Conservation (phyloP, 2,113 vertebrate genomes). For the Rhinichthys klamathensis region DNA sequence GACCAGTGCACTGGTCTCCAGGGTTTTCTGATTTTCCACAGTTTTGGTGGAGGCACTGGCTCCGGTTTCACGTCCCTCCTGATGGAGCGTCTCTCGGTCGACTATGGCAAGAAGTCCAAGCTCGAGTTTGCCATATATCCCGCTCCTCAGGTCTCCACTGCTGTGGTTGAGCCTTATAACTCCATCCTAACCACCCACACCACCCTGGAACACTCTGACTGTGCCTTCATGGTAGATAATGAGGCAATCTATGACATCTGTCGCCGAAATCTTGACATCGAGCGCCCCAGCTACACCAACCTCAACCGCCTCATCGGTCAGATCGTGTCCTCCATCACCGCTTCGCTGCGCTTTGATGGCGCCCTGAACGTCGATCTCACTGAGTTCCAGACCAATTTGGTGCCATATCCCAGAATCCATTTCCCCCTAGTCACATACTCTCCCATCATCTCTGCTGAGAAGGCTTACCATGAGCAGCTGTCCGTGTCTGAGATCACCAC, state of each 20-base stretch:
- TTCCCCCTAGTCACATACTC: constrained; percentile 86
- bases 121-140: constrained; percentile 87
- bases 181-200: constrained; percentile 90
- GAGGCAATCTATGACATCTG: constrained; percentile 91
- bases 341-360: constrained; percentile 84
- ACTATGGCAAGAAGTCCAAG: constrained; percentile 89
- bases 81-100: constrained; percentile 85
- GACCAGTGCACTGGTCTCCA: constrained; percentile 87
- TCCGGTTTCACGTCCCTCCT: constrained; percentile 88
- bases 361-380: constrained; percentile 86
- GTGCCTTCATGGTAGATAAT: constrained; percentile 90
- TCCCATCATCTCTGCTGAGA: constrained; percentile 85
- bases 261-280: constrained; percentile 82
- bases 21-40: constrained; percentile 89
- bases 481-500: constrained; percentile 84
- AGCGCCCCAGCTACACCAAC: constrained; percentile 83
- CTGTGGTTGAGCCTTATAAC: constrained; percentile 88
- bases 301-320: constrained; percentile 86
- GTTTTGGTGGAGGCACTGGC: constrained; percentile 85
- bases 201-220: constrained; percentile 86
- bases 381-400: constrained; percentile 88
- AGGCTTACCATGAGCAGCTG: constrained; percentile 85
- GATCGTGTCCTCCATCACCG: constrained; percentile 87
- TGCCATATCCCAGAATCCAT: constrained; percentile 86
- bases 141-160: constrained; percentile 82